phyloP scores from a whole-genome alignment of 23 tunicate genomes.

The Oikopleura albicans region DNA sequence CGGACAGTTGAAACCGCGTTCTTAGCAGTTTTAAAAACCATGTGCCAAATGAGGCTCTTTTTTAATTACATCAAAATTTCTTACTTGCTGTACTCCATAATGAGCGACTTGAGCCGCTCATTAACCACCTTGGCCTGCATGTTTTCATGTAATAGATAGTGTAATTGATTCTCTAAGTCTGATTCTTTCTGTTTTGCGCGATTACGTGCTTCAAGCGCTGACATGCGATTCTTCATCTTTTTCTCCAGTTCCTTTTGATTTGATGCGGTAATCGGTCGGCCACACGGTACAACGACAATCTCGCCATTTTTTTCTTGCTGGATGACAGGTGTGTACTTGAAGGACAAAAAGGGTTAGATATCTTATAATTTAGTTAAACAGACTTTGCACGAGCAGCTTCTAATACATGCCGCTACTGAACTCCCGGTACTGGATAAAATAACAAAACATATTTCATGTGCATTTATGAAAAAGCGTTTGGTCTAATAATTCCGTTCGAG shows the following conservation, averaged over 20 bases:
- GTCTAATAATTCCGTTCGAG: no score
- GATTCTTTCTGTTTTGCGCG: constrained; percentile 3
- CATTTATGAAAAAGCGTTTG: no score
- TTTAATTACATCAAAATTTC: no score
- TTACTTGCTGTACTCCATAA: not conserved
- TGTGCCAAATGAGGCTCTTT: no score
- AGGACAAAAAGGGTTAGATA: no score
- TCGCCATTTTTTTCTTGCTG: not conserved
- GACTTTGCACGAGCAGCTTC: no score
- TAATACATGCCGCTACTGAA: no score
- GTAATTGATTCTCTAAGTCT: not conserved
- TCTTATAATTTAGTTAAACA: no score
- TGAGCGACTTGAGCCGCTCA: not conserved
- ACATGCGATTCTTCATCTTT: not conserved
- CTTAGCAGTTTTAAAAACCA: no score
- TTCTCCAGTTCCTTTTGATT: not conserved
- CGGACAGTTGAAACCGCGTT: no score
- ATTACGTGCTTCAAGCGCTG: constrained; percentile 1
- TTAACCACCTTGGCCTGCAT: not conserved
- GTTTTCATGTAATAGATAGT: not conserved
- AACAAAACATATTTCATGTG: no score
- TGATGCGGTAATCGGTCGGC: not conserved
- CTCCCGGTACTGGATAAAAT: no score
- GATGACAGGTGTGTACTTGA: not conserved
- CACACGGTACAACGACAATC: not conserved